These are phyloP conservation scores for Hylia prasina DNA, from an alignment of 2,113 vertebrate species.

Conservation along the genomic window DNA sequence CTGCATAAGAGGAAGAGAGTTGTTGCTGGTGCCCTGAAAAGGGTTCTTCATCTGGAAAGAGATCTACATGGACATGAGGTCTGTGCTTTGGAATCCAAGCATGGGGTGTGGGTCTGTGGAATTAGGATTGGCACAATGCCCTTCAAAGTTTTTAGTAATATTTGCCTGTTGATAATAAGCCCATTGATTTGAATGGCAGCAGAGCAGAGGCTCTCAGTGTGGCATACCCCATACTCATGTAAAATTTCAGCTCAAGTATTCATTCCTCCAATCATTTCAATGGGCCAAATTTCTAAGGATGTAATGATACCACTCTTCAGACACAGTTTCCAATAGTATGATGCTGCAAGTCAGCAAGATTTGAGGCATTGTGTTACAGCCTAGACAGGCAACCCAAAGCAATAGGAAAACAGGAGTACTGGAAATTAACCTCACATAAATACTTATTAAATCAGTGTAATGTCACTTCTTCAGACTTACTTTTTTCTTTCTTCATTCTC, in stretches of 20 bases:
- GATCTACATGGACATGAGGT: conserved; percentile 72
- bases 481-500: not conserved
- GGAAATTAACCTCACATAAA: not conserved
- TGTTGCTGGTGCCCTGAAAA: conserved; percentile 74
- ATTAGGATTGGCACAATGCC: not conserved
- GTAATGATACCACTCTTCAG: not conserved
- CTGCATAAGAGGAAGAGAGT: conserved; percentile 75
- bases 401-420: not conserved
- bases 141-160: not conserved
- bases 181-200: not conserved
- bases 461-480: not conserved
- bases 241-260: not conserved
- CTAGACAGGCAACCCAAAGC: not conserved
- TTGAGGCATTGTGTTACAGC: not conserved
- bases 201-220: not conserved
- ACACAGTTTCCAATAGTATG: not conserved
- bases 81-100: not conserved
- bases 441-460: not conserved
- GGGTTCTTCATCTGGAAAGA: conserved; percentile 65
- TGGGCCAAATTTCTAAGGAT: not conserved
- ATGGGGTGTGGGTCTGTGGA: not conserved
- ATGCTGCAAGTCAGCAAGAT: not conserved
- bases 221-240: not conserved
- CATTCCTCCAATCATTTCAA: not conserved
- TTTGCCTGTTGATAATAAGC: not conserved